Conservation (phyloP, 2,113 vertebrate species). For the Paramormyrops kingsleyae region DNA sequence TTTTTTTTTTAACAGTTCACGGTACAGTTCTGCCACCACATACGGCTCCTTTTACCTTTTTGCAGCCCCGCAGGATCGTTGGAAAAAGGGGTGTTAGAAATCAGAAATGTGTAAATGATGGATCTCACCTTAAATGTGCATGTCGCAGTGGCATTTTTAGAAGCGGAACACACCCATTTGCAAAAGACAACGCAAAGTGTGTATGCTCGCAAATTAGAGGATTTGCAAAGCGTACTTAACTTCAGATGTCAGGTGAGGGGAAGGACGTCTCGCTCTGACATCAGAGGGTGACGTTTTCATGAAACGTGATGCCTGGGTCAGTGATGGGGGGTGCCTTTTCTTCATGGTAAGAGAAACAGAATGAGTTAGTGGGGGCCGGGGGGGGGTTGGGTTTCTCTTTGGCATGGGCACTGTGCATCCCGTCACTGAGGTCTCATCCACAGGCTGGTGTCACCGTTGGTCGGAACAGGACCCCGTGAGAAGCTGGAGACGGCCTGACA, state of each 20-base stretch:
- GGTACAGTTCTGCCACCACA: neutral
- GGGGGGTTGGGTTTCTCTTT: neutral
- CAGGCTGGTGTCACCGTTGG: neutral
- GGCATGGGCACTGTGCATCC: neutral
- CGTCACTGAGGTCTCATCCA: neutral
- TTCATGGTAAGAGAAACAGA: neutral
- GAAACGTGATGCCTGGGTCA: neutral
- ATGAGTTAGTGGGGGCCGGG: neutral
- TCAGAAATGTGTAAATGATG: neutral
- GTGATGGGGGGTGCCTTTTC: neutral
- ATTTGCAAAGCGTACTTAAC: neutral
- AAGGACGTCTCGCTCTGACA: neutral
- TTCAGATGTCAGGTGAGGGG: neutral
- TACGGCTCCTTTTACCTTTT: neutral
- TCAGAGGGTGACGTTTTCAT: neutral
- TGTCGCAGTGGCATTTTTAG: neutral
- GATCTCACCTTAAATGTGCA: neutral
- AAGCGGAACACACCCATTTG: neutral
- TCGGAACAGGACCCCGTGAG: neutral
- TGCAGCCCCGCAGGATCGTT: neutral
- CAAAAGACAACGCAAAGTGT: neutral
- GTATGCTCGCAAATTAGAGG: neutral
- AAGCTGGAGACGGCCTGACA: neutral
- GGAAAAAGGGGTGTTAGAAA: neutral
- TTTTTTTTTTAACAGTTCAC: neutral